A percentile compares a stretch with the other conserved stretches of the same genome.
phyloP scores from a whole-genome alignment of 2,113 vertebrate genomes.

The Cololabis saira region DNA sequence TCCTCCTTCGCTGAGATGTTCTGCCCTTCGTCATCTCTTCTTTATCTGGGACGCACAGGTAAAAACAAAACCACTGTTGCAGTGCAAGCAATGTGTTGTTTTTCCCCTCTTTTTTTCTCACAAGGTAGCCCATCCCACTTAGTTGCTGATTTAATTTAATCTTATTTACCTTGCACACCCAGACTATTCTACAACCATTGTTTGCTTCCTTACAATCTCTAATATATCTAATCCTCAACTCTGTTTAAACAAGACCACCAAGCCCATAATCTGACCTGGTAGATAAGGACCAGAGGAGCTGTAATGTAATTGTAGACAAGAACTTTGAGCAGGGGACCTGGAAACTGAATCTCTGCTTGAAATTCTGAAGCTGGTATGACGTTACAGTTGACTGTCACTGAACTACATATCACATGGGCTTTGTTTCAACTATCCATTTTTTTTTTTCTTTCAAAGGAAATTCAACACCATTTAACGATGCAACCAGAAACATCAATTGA shows the following conservation, averaged over 20 bases:
- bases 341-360: too few species aligned
- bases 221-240: neutral
- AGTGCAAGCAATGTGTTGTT: neutral
- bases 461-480: neutral
- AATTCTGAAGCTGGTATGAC: too few species aligned
- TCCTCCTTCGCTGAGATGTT: slow-evolving; percentile 94
- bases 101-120: neutral
- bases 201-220: neutral
- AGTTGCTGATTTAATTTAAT: too few species aligned
- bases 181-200: neutral
- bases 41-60: slow-evolving; percentile 98
- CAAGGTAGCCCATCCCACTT: too few species aligned
- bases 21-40: slow-evolving; percentile 93
- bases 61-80: slow-evolving; percentile 4
- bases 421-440: slow-evolving; percentile 1
- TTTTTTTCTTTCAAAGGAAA: slow-evolving; percentile 1
- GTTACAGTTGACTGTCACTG: too few species aligned
- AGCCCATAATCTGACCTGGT: neutral
- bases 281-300: neutral
- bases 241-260: neutral
- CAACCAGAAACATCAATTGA: slow-evolving; percentile 4
- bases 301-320: too few species aligned
- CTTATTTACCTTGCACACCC: neutral
- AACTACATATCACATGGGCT: neutral
- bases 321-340: too few species aligned